A percentile compares a stretch with the other conserved stretches of the same genome.
phyloP scores from a whole-genome alignment of 2,888 invertebrate species.

The Theretra japonica region DNA sequence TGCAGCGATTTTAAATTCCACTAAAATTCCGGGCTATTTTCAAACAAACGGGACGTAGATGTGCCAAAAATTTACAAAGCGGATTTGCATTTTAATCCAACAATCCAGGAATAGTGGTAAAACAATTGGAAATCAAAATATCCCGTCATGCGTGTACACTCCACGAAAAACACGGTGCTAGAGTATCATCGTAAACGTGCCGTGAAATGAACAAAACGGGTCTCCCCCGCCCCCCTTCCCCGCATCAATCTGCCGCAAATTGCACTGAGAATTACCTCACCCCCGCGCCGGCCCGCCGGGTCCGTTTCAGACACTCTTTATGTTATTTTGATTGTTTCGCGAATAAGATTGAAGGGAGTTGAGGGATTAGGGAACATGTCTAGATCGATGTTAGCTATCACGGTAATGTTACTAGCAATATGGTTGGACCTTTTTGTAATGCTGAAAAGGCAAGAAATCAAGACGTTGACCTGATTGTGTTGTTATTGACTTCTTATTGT shows the following conservation, averaged over 20 bases:
- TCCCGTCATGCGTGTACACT: neutral
- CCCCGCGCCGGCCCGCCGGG: slow-evolving; percentile 9
- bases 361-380: neutral
- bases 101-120: no score
- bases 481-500: no score
- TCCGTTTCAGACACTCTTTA: slow-evolving; percentile 9
- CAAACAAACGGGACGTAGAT: neutral
- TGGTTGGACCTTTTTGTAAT: neutral
- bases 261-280: slow-evolving; percentile 38
- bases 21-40: neutral
- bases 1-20: neutral
- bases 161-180: neutral
- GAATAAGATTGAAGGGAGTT: slow-evolving; percentile 6
- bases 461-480: no score
- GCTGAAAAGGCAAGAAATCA: neutral
- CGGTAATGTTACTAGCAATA: neutral
- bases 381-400: neutral
- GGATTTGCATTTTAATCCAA: neutral
- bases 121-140: neutral
- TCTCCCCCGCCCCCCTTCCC: neutral
- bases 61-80: neutral
- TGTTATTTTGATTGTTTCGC: slow-evolving; percentile 19
- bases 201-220: slow-evolving; percentile 25
- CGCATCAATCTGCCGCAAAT: slow-evolving; percentile 39
- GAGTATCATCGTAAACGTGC: slow-evolving; percentile 20